Conservation (phyloP, 2,113 vertebrate species). For the Amia ocellicauda region DNA sequence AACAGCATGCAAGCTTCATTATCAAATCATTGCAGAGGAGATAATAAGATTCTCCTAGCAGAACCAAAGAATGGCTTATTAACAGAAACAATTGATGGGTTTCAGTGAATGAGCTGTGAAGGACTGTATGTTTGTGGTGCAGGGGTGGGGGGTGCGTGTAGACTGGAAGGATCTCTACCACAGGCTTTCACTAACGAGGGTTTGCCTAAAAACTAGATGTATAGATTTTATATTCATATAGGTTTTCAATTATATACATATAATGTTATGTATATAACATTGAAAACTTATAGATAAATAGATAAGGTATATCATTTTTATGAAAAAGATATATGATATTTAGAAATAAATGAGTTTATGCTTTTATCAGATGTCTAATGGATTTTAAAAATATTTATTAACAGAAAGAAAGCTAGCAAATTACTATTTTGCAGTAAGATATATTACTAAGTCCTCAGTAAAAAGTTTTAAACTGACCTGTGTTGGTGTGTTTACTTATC, state of each 20-base stretch:
- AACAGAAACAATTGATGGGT: too few species aligned
- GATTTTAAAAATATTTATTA: slow-evolving; percentile 34
- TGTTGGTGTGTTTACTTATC: not conserved
- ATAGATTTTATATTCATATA: slow-evolving; percentile 28
- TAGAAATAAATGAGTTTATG: slow-evolving; percentile 12
- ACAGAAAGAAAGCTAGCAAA: slow-evolving; percentile 19
- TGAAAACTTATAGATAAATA: slow-evolving; percentile 2
- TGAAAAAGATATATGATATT: slow-evolving; percentile 13
- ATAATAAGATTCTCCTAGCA: too few species aligned
- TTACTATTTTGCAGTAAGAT: slow-evolving; percentile 23
- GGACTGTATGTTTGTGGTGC: not conserved
- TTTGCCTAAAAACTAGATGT: slow-evolving; percentile 19
- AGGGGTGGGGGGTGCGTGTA: not conserved
- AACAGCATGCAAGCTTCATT: too few species aligned
- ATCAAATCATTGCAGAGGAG: too few species aligned
- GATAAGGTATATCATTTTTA: slow-evolving; percentile 20
- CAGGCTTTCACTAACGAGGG: slow-evolving; percentile 10
- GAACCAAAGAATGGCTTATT: too few species aligned
- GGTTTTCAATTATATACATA: too few species aligned
- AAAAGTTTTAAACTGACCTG: slow-evolving; percentile 26
- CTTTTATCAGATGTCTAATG: slow-evolving; percentile 27
- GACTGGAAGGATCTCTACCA: not conserved
- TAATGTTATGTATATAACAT: too few species aligned
- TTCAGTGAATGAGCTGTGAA: not conserved
- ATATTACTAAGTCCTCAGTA: slow-evolving; percentile 34